A percentile compares a stretch with the other conserved stretches of the same genome.
These are phyloP conservation scores for Macrotis lagotis DNA, from an alignment of 2,113 vertebrate genomes.

Conservation along the genomic window DNA sequence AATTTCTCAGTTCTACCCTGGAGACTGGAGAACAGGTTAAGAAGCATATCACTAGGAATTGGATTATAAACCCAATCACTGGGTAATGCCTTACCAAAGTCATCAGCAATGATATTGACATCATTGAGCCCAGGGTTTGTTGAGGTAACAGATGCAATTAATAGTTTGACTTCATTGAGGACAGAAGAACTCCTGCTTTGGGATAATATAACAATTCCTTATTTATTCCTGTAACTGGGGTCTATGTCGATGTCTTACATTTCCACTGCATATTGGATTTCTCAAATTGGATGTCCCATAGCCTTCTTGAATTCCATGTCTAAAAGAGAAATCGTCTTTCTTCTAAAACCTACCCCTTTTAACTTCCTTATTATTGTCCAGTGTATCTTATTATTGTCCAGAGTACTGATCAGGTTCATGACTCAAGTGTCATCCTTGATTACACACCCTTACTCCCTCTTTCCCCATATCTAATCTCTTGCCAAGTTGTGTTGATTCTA, in stretches of 20 bases:
- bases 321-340: background rate
- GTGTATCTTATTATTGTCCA: background rate
- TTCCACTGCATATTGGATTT: background rate
- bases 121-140: background rate
- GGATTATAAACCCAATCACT: background rate
- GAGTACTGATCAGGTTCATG: background rate
- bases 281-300: background rate
- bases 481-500: background rate
- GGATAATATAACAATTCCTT: background rate
- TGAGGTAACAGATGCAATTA: background rate
- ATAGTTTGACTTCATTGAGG: background rate
- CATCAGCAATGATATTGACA: background rate
- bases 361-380: background rate
- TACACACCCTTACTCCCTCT: background rate
- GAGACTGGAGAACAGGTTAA: background rate
- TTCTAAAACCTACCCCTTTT: background rate
- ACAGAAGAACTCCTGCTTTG: background rate
- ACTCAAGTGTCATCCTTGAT: too few species aligned
- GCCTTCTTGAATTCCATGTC: background rate
- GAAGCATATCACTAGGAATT: background rate
- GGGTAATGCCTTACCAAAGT: background rate
- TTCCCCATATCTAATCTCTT: background rate
- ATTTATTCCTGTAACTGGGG: background rate
- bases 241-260: background rate
- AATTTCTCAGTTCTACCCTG: background rate